These are phyloP conservation scores for Epinotia bilunana DNA, from an alignment of 2,888 invertebrate genomes.

Conservation along the genomic window DNA sequence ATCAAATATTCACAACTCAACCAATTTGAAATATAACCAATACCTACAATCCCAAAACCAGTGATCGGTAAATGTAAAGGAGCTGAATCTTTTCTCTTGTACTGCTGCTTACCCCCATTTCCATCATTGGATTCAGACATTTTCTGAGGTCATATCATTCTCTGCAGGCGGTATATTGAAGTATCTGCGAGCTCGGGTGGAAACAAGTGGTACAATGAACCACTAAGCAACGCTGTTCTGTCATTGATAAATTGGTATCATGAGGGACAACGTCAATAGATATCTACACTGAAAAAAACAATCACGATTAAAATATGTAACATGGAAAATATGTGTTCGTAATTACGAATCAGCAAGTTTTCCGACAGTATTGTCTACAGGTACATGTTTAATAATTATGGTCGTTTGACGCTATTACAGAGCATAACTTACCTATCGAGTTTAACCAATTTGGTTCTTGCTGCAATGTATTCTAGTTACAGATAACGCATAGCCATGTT, in stretches of 20 bases:
- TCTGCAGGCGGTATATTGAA: slow-evolving; percentile 35
- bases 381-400: neutral
- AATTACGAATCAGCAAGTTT: too few species aligned
- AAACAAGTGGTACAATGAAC: slow-evolving; percentile 5
- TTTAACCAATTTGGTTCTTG: too few species aligned
- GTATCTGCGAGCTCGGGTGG: neutral
- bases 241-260: neutral
- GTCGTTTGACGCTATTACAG: too few species aligned
- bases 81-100: slow-evolving; percentile 4
- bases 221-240: neutral
- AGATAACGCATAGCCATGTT: neutral
- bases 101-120: slow-evolving; percentile 21
- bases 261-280: neutral
- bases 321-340: too few species aligned
- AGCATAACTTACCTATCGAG: too few species aligned
- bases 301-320: neutral
- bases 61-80: slow-evolving; percentile 1
- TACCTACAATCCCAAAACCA: neutral
- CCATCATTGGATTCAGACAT: slow-evolving; percentile 25
- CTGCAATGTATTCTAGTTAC: neutral
- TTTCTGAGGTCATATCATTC: slow-evolving; percentile 28
- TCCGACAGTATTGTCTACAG: neutral
- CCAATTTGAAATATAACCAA: neutral
- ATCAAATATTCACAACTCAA: neutral
- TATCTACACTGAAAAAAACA: neutral